Percentiles rank a stretch among this genome's conserved stretches.
Conservation (phyloP, 2,797 vertebrate species). For the Podargus strigoides region DNA sequence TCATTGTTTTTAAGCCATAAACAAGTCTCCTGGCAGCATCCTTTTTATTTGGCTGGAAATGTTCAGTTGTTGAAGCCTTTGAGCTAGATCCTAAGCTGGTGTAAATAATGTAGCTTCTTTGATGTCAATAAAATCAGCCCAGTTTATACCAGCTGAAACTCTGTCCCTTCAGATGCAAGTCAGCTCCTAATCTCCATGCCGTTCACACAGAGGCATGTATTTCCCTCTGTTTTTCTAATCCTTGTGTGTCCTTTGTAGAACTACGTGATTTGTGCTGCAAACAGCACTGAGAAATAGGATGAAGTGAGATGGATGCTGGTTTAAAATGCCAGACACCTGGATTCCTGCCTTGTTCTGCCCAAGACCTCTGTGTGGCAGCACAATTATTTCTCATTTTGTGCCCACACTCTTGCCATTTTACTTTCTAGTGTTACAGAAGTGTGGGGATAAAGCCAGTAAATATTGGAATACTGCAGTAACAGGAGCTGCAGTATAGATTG, state of each 20-base stretch:
- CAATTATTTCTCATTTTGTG: not conserved
- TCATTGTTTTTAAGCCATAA: slow-evolving; percentile 7
- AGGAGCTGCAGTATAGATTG: not conserved
- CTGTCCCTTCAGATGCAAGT: not conserved
- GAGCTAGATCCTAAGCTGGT: not conserved
- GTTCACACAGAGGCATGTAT: not conserved
- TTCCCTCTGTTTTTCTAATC: slow-evolving; percentile 4
- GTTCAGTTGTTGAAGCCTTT: slow-evolving; percentile 2
- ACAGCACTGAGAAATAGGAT: not conserved
- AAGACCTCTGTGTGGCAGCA: not conserved
- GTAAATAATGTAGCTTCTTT: slow-evolving; percentile 24
- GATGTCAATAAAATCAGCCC: not conserved
- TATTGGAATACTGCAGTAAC: not conserved
- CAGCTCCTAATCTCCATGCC: not conserved
- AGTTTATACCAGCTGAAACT: not conserved
- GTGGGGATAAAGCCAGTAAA: not conserved
- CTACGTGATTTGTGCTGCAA: not conserved
- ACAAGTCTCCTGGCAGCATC: not conserved
- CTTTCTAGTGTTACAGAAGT: not conserved
- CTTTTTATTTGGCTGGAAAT: slow-evolving; percentile 3
- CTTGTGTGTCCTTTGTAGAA: not conserved
- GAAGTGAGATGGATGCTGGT: not conserved
- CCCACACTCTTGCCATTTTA: not conserved
- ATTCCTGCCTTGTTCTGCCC: not conserved
- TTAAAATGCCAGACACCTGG: not conserved